Conservation (phyloP, 2,888 invertebrate species). For the Schrankia costaestrigalis region DNA sequence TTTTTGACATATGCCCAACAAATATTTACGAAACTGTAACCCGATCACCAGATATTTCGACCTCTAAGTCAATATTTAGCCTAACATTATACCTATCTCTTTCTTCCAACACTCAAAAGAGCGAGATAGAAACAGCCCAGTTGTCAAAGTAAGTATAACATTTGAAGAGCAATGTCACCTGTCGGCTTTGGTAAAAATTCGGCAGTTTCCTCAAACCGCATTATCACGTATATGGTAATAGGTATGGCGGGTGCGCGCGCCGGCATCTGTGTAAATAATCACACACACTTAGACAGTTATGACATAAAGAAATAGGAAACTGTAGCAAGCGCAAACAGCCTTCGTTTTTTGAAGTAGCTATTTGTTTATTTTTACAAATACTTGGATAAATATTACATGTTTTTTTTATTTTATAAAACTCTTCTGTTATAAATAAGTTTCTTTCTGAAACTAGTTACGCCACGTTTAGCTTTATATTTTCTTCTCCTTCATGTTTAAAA, state of each 20-base stretch:
- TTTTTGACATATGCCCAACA: slow-evolving; percentile 45
- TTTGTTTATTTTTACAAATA: no score
- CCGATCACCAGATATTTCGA: slow-evolving; percentile 24
- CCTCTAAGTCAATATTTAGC: slow-evolving; percentile 22
- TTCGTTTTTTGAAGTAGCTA: no score
- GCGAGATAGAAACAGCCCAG: slow-evolving; percentile 7
- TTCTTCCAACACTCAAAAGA: slow-evolving; percentile 11
- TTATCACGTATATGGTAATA: slow-evolving; percentile 70
- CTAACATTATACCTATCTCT: slow-evolving; percentile 13
- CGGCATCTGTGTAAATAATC: slow-evolving; percentile 53
- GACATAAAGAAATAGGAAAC: slow-evolving; percentile 39
- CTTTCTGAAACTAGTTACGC: no score
- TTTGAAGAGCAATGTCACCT: slow-evolving; percentile 57
- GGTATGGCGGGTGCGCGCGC: slow-evolving; percentile 52
- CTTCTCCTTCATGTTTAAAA: no score
- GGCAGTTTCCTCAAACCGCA: slow-evolving; percentile 57
- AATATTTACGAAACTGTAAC: slow-evolving; percentile 44
- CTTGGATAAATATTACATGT: no score
- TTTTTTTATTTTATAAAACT: no score
- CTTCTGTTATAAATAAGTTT: no score
- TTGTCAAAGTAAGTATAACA: slow-evolving; percentile 29
- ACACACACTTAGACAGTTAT: slow-evolving; percentile 9
- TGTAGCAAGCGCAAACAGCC: no score
- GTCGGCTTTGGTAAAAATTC: slow-evolving; percentile 56
- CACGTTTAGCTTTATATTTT: no score